Base-by-base conservation (phyloP, 2,888 invertebrate species). In the Quadroppia sp. region DNA sequence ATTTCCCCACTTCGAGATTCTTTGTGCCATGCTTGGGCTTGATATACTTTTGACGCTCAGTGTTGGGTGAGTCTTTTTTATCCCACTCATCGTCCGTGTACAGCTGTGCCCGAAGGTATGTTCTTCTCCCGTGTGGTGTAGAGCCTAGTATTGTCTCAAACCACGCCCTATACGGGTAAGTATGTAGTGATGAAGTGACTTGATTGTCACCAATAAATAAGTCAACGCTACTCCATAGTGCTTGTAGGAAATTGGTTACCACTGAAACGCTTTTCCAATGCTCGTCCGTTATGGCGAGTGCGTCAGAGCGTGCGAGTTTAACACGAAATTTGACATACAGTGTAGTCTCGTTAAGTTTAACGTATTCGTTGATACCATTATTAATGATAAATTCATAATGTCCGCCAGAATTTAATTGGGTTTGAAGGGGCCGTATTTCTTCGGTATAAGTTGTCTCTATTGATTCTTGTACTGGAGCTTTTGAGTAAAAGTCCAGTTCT, bases 401-500 rank as follows among this genome's bases (percentile, higher is more conserved):
- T 25, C 36, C 36, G 20, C 42, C 61, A 20, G 67, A 17, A 59
- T 64, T 61, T 9, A 72, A n/a, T 30, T 32, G 25, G 3, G 59
- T 15, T 20, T n/a, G n/a, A n/a, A 72, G 1, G 2, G 72, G 72
- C 23, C 64, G 20, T 13, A 69, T 20, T 45, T 72, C 61, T 40
- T 69, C 61, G 2, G 11, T 1, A 7, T 25, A 20, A 11, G 20
- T 42, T 25, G n/a, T 3, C 13, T 73, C 50, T 2, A 73, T 36
- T 30, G 48, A 30, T 17, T 36, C 32, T 73, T 73, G 73, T 45
- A 70, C 70, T 11, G 71, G 25, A 13, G 73, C 48, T 15, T 3
- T 23, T 7, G 7, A 4, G 7, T 40, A 73, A n/a, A 73, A 28
- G 40, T 73, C 73, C 2, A 42, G 36, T 30, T 73, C 73, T 2